Evolutionary conservation across 2,888 invertebrate genomes (phyloP).

Genomic region (Eristalinus sepulchralis): DNA sequence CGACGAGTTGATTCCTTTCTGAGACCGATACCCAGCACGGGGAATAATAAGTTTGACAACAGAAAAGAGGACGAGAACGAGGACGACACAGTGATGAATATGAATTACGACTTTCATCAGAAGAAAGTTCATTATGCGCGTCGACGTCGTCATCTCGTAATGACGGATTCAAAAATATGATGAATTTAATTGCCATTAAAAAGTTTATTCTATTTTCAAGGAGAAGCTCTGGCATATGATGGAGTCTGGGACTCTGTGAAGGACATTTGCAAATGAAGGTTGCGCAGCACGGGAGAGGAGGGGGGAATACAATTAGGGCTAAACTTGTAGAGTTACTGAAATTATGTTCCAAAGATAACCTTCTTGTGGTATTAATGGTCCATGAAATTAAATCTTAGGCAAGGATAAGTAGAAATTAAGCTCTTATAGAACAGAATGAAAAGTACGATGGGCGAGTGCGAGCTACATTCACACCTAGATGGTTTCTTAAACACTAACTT

Average conservation of each 20-base stretch:
- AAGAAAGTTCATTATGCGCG: background rate
- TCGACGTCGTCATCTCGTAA: background rate
- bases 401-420: too few species aligned
- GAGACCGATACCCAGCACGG: background rate
- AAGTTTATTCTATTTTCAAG: background rate
- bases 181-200: conserved; percentile 16
- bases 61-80: background rate
- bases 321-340: too few species aligned
- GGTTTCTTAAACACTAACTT: too few species aligned
- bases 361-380: too few species aligned
- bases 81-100: background rate
- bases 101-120: background rate
- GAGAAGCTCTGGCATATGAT: background rate
- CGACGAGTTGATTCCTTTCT: background rate
- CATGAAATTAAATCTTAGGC: too few species aligned
- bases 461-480: too few species aligned
- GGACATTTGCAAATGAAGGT: background rate
- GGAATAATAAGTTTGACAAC: background rate
- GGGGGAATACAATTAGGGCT: too few species aligned
- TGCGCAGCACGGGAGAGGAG: too few species aligned
- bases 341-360: too few species aligned
- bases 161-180: conserved; percentile 3
- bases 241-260: background rate
- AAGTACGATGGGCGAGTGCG: too few species aligned
- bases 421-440: too few species aligned